Conservation (phyloP, 2,797 vertebrate species). For the Nyctalus aviator region DNA sequence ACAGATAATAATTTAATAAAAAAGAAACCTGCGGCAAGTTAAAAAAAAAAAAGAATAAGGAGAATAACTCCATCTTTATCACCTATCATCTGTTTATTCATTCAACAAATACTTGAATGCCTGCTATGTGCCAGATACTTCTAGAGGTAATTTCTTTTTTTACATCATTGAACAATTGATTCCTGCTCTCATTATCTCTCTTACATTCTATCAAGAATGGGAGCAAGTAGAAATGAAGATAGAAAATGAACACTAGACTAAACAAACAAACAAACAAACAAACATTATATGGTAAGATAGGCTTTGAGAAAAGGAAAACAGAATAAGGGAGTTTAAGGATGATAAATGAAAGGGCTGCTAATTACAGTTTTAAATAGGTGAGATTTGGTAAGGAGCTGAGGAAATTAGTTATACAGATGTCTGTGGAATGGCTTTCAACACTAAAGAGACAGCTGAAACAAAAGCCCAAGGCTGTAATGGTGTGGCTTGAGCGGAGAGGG, state of each 20-base stretch:
- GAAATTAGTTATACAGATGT: neutral
- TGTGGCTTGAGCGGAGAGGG: neutral
- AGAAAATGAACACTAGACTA: neutral
- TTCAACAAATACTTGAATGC: neutral
- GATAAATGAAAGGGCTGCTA: neutral
- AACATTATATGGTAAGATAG: neutral
- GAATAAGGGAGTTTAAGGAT: neutral
- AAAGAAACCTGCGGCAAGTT: no score
- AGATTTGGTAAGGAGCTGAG: neutral
- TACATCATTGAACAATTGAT: neutral
- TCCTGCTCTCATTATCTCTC: neutral
- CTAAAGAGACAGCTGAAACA: neutral
- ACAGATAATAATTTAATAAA: no score
- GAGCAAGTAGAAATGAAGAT: neutral
- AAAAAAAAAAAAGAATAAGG: neutral
- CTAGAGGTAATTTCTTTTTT: neutral
- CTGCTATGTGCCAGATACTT: neutral
- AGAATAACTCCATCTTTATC: neutral
- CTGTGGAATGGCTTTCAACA: neutral
- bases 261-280: neutral
- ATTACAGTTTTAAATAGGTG: neutral
- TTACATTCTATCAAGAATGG: neutral
- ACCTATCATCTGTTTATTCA: neutral
- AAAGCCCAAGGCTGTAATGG: neutral
- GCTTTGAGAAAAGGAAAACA: slow-evolving; percentile 19